phyloP scores from a whole-genome alignment of 2,888 invertebrate genomes.

The Hirtodrosophila duncani region DNA sequence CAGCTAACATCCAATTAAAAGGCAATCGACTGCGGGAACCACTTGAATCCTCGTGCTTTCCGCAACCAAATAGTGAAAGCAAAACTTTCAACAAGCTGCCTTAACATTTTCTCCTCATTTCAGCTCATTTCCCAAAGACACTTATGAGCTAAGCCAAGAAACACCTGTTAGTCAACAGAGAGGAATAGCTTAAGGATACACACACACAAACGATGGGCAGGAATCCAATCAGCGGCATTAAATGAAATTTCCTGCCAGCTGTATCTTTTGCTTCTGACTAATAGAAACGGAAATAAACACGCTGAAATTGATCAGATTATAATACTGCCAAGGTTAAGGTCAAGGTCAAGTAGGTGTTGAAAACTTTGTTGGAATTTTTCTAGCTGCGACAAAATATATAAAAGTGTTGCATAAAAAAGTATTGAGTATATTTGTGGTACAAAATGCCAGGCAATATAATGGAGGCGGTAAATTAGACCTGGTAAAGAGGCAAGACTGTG shows the following conservation, averaged over 20 bases:
- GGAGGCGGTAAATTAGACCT: too few species aligned
- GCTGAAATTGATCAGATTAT: too few species aligned
- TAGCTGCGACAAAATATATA: too few species aligned
- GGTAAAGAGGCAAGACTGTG: too few species aligned
- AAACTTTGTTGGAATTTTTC: too few species aligned
- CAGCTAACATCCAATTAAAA: slow-evolving; percentile 62
- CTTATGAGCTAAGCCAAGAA: slow-evolving; percentile 24
- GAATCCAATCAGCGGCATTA: slow-evolving; percentile 44
- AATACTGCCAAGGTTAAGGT: slow-evolving; percentile 1
- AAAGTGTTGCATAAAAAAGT: too few species aligned
- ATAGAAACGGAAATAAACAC: slow-evolving; percentile 48
- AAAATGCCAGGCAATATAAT: too few species aligned
- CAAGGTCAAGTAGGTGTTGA: slow-evolving; percentile 8
- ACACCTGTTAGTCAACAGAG: slow-evolving; percentile 50
- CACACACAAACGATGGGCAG: slow-evolving; percentile 8
- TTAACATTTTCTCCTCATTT: slow-evolving; percentile 38
- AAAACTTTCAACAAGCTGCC: slow-evolving; percentile 22
- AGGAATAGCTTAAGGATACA: slow-evolving; percentile 6
- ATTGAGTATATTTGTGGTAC: too few species aligned
- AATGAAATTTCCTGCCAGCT: slow-evolving; percentile 35
- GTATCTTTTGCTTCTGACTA: slow-evolving; percentile 10
- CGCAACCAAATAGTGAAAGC: slow-evolving; percentile 15
- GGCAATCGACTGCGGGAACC: slow-evolving; percentile 43
- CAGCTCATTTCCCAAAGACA: slow-evolving; percentile 22
- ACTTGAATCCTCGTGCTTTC: not conserved